These are phyloP conservation scores for Miltochrista miniata DNA, from an alignment of 2,888 invertebrate genomes.

Conservation along the genomic window DNA sequence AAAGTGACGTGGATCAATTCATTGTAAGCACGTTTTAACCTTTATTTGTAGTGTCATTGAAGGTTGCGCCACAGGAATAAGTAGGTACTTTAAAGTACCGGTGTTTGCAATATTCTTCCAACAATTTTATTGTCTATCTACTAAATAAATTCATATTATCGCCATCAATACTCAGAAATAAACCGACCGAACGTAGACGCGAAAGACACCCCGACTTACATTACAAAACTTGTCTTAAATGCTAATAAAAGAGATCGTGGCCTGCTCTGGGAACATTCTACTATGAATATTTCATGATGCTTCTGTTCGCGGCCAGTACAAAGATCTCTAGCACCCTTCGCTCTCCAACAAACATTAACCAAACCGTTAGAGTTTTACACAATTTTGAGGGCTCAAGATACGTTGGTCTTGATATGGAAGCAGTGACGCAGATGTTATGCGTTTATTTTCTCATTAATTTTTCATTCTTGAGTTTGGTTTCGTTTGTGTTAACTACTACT, in stretches of 20 bases:
- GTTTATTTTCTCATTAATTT: conserved; percentile 71
- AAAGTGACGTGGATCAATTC: too few species aligned
- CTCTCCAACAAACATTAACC: conserved; percentile 20
- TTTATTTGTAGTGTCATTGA: too few species aligned
- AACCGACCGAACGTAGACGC: conserved; percentile 42
- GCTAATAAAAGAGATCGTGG: conserved; percentile 69
- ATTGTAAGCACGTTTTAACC: too few species aligned
- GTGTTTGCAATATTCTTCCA: too few species aligned
- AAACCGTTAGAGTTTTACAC: conserved; percentile 20
- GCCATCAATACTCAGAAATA: conserved; percentile 50
- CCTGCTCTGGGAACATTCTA: conserved; percentile 46
- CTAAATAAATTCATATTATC: conserved; percentile 46
- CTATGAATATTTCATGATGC: conserved; percentile 72
- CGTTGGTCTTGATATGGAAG: conserved; percentile 44
- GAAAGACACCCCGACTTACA: conserved; percentile 59
- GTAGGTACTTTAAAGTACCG: not conserved
- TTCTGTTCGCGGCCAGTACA: conserved; percentile 49
- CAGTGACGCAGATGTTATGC: conserved; percentile 64
- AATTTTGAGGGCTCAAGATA: conserved; percentile 36
- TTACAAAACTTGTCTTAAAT: conserved; percentile 72
- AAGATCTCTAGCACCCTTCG: conserved; percentile 38
- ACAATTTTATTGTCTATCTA: not conserved
- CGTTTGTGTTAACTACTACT: conserved; percentile 45
- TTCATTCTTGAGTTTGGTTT: conserved; percentile 59
- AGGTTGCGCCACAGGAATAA: too few species aligned